Conservation (phyloP, 2,797 vertebrate species). For the Bufotes viridis region DNA sequence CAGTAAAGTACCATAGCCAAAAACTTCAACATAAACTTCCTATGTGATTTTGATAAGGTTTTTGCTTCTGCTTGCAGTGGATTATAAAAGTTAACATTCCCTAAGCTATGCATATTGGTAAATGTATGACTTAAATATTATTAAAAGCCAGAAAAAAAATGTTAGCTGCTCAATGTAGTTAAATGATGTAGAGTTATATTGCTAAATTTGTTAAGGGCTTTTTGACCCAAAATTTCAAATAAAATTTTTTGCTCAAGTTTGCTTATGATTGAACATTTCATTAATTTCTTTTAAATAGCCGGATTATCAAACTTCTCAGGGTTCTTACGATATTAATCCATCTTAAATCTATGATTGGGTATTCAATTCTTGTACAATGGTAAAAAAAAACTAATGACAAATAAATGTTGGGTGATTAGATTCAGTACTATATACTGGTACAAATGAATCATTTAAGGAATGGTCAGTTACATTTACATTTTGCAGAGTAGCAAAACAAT, state of each 20-base stretch:
- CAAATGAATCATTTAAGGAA: background rate
- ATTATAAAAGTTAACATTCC: background rate
- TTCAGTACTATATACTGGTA: background rate
- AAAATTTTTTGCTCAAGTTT: background rate
- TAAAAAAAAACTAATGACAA: background rate
- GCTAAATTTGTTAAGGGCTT: background rate
- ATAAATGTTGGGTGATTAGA: constrained; percentile 60
- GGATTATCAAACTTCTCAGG: constrained; percentile 24
- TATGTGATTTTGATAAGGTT: background rate
- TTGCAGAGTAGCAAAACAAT: background rate
- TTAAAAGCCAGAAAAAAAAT: background rate
- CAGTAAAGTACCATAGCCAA: background rate
- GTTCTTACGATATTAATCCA: background rate
- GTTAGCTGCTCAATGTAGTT: background rate
- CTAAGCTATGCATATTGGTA: background rate
- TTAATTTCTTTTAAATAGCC: background rate
- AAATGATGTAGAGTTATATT: background rate
- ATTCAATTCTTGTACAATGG: background rate
- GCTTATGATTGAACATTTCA: background rate
- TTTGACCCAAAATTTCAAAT: background rate
- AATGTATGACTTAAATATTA: background rate
- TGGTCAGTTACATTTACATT: background rate
- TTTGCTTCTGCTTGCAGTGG: background rate
- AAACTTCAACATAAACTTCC: background rate
- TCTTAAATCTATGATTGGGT: background rate